These are phyloP conservation scores for Drosophila pachea DNA, from an alignment of 1,140 invertebrate species.

Conservation along the genomic window DNA sequence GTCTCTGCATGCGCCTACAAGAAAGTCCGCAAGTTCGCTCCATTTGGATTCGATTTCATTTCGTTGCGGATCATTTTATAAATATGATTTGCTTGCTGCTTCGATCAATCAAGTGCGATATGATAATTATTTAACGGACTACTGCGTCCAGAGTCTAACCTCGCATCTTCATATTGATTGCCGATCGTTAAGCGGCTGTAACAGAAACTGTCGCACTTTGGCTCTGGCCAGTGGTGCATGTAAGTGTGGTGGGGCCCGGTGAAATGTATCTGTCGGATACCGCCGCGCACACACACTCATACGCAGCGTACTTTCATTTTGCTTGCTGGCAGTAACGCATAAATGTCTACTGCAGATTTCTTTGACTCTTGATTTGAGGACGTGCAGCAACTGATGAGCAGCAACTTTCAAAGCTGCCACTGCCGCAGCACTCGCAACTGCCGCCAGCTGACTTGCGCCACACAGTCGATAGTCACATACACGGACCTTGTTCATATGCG, in stretches of 20 bases:
- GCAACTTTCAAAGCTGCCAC: constrained; percentile 56
- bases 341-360: constrained; percentile 44
- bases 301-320: constrained; percentile 64
- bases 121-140: constrained; percentile 50
- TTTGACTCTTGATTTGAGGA: constrained; percentile 41
- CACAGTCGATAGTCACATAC: constrained; percentile 48
- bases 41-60: constrained; percentile 2
- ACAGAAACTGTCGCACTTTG: constrained; percentile 28
- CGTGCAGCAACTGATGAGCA: constrained; percentile 20
- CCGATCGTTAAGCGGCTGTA: constrained; percentile 37
- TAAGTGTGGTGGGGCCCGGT: constrained; percentile 58
- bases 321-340: constrained; percentile 32
- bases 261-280: constrained; percentile 52
- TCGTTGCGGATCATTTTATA: background rate
- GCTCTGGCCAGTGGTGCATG: constrained; percentile 41
- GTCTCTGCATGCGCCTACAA: constrained; percentile 43
- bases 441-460: constrained; percentile 33
- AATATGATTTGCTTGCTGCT: background rate
- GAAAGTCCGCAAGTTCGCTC: constrained; percentile 43
- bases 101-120: constrained; percentile 65
- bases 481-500: constrained; percentile 37
- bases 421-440: constrained; percentile 6
- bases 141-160: constrained; percentile 13
- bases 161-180: constrained; percentile 41
- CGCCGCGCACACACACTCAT: constrained; percentile 6